Percentiles rank a stretch among this genome's conserved stretches.
These are phyloP conservation scores for Paguma larvata DNA, from an alignment of 2,797 vertebrate genomes.

Conservation along the genomic window DNA sequence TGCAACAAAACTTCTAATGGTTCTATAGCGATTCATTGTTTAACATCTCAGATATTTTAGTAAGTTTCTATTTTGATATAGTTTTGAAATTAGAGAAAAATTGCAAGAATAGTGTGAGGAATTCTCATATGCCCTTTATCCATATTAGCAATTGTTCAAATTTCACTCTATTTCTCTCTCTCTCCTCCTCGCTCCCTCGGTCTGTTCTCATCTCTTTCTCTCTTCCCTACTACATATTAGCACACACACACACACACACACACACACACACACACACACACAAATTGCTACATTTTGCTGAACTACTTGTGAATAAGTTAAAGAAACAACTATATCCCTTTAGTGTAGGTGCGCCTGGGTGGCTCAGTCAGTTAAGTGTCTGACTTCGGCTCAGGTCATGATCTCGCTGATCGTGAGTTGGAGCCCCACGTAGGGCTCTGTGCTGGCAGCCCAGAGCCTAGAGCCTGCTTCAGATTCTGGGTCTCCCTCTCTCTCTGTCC, in stretches of 20 bases:
- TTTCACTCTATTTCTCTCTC: neutral
- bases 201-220: neutral
- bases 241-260: too few relatives aligned
- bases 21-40: neutral
- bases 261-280: too few relatives aligned
- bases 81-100: neutral
- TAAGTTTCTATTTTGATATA: neutral
- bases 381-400: too few relatives aligned
- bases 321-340: neutral
- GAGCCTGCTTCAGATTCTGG: too few relatives aligned
- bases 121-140: neutral
- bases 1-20: neutral
- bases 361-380: too few relatives aligned
- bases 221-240: neutral
- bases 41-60: neutral
- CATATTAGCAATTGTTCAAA: neutral
- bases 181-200: neutral
- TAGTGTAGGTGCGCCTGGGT: neutral
- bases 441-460: too few relatives aligned
- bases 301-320: neutral
- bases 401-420: too few relatives aligned
- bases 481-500: too few relatives aligned
- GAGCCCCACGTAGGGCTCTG: too few relatives aligned
- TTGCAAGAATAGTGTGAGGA: neutral
- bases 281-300: neutral